Base-by-base conservation (phyloP, 2,888 invertebrate genomes). In the Anodontia alba region DNA sequence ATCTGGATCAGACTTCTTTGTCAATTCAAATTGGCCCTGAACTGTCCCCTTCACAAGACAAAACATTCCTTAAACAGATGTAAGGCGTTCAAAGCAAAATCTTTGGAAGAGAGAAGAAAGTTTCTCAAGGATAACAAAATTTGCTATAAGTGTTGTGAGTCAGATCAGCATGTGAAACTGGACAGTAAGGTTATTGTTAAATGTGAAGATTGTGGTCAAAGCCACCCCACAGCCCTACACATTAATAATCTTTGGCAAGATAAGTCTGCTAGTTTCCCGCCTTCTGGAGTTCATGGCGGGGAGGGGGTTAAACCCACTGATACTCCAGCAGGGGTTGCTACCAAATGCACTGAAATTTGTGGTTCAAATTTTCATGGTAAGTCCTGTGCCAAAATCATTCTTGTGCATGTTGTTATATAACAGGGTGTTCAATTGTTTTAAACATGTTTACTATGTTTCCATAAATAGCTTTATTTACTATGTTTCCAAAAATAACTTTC, bases 111-210 rank as follows among this genome's bases (percentile, higher is more conserved):
- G 62, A 31, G 33, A 17, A 31, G 23, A 23, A 62, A 33, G 33
- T 20, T 31, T 15, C 33, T 62, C 7, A 62, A 33, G n/a, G 17
- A 62, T 10, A 33, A 62, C 33, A 62, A 15, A 12, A 33, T 23
- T 33, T 62, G 62, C n/a, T 62, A 17, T 33, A 62, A 33, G 33
- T 62, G 62, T 33, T 62, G 62, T 33, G 62, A 62, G 33, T 62
- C 62, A 33, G 5, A 31, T 33, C 12, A 62, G 31, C 62, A 62
- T 23, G 33, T 33, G 33, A 62, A 20, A 33, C 12, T 12, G 3
- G 62, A 8, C 2, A 29, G 33, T 62, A 17, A 20, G n/a, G 17
- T 5, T 17, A 33, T 12, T 33, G 20, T 62, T 20, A 17, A 62
- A 33, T 62, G 62, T 23, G 29, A 3, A 17, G 33, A 31, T 20